These are phyloP conservation scores for Caenorhabditis briggsae DNA, from an alignment of 1,140 invertebrate genomes.

Conservation along the genomic window DNA sequence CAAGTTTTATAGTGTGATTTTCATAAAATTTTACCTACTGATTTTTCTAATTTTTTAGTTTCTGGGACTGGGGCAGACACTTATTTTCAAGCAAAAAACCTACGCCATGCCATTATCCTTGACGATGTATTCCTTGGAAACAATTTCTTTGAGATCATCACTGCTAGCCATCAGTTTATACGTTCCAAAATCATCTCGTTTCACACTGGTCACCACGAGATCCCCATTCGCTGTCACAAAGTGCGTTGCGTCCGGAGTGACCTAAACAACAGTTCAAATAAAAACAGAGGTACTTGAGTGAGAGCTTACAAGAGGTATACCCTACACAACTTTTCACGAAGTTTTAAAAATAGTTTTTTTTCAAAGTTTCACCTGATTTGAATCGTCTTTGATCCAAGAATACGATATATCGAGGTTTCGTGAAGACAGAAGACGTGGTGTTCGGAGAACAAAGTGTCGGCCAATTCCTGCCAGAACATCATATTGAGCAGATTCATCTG, in stretches of 20 bases:
- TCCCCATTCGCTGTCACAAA: slow-evolving; percentile 59
- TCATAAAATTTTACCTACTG: no score
- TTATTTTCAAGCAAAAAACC: background rate
- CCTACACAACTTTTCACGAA: background rate
- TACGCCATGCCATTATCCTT: slow-evolving; percentile 42
- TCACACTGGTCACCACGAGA: slow-evolving; percentile 50
- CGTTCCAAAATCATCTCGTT: slow-evolving; percentile 36
- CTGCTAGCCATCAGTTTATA: slow-evolving; percentile 61
- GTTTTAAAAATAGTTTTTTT: background rate
- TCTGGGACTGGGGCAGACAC: no score
- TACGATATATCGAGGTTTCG: slow-evolving; percentile 46
- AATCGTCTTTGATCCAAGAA: slow-evolving; percentile 58
- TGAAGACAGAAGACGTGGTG: slow-evolving; percentile 45
- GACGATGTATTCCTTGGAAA: slow-evolving; percentile 59
- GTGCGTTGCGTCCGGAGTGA: slow-evolving; percentile 56
- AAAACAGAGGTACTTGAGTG: slow-evolving; percentile 12
- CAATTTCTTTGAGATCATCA: slow-evolving; percentile 49
- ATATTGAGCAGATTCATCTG: slow-evolving; percentile 56
- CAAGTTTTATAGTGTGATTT: no score
- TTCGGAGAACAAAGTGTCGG: slow-evolving; percentile 47
- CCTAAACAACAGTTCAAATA: slow-evolving; percentile 50
- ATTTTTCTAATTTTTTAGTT: no score
- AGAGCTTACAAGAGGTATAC: background rate
- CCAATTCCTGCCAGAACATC: slow-evolving; percentile 19
- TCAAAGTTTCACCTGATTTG: slow-evolving; percentile 28